Conservation (phyloP, 2,797 vertebrate species). For the Myotis daubentonii region DNA sequence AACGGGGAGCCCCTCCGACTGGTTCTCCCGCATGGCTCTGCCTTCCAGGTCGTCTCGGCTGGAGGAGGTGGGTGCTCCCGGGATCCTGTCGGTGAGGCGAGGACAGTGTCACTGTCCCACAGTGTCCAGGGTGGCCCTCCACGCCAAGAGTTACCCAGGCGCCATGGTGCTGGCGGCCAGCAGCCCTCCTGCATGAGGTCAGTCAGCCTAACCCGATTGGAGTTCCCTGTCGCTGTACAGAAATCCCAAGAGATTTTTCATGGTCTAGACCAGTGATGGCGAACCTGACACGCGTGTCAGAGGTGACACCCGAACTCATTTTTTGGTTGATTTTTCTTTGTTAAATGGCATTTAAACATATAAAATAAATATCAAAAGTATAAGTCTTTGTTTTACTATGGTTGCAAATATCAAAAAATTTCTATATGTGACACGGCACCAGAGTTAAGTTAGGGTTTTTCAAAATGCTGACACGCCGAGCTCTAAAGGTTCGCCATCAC, state of each 20-base stretch:
- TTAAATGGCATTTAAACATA: no score
- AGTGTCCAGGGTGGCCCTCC: not conserved
- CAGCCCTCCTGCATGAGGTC: not conserved
- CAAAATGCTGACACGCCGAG: no score
- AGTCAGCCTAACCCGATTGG: not conserved
- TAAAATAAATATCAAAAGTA: no score
- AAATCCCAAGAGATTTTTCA: not conserved
- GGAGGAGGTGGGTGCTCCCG: not conserved
- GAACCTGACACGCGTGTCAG: no score
- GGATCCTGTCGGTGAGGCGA: not conserved
- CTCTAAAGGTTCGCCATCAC: no score
- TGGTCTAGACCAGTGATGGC: not conserved
- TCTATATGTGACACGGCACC: no score
- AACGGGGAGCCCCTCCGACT: not conserved
- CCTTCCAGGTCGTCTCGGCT: not conserved
- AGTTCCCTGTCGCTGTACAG: not conserved
- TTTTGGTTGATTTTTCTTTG: no score
- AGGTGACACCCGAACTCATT: no score
- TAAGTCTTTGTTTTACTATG: no score
- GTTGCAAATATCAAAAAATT: no score
- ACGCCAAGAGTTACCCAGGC: not conserved
- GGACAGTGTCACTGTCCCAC: no score
- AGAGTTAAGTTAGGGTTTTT: no score
- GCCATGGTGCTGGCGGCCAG: not conserved
- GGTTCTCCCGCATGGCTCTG: not conserved